A percentile compares a stretch with the other conserved stretches of the same genome.
Evolutionary conservation across 1,140 invertebrate genomes (phyloP).

Genomic region (Zaprionus inermis): DNA sequence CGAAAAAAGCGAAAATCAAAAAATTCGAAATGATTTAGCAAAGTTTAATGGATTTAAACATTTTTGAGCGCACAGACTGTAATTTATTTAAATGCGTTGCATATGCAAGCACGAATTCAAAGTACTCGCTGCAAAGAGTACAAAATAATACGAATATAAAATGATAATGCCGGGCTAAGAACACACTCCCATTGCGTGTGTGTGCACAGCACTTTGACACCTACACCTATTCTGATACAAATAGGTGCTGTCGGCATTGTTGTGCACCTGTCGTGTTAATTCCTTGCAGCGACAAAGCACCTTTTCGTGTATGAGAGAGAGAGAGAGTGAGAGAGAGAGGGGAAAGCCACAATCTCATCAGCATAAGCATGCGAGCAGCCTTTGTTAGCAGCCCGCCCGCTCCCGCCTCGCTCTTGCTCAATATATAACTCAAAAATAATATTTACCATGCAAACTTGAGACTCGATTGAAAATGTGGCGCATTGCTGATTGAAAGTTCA

Average conservation of each 20-base stretch:
- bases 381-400: background rate
- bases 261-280: conserved; percentile 27
- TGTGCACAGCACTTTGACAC: background rate
- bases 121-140: background rate
- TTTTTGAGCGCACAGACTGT: no score
- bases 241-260: conserved; percentile 51
- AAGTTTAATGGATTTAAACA: no score
- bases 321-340: background rate
- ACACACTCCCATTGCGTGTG: background rate
- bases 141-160: background rate
- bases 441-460: conserved; percentile 47
- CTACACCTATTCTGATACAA: conserved; percentile 42
- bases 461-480: conserved; percentile 43
- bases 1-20: background rate
- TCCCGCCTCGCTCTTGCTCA: conserved; percentile 16
- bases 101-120: background rate
- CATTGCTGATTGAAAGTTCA: conserved; percentile 37
- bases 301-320: conserved; percentile 3
- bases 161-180: background rate
- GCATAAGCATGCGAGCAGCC: conserved; percentile 21
- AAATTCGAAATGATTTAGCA: background rate
- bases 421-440: conserved; percentile 44
- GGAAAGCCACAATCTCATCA: conserved; percentile 14
- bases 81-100: no score
- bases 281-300: conserved; percentile 47